phyloP scores from a whole-genome alignment of 2,797 vertebrate species.

The Acrocephalus scirpaceus region DNA sequence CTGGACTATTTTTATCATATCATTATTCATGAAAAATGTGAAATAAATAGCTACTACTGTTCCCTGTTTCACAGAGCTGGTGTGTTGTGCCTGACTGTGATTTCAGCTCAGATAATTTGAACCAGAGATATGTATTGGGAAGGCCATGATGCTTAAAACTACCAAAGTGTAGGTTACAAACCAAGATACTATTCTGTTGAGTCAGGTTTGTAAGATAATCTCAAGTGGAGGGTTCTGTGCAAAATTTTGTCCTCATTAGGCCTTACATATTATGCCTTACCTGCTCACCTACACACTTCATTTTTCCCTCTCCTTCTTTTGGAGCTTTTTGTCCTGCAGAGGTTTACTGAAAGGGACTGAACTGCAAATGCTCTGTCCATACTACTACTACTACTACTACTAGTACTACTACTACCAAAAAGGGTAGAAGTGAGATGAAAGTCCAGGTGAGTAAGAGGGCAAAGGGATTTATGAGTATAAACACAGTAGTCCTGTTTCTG shows the following conservation, averaged over 20 bases:
- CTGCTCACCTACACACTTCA: neutral
- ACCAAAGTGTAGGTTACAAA: neutral
- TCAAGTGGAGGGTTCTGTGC: neutral
- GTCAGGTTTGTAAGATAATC: neutral
- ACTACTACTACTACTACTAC: neutral
- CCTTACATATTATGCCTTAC: neutral
- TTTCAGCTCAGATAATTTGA: slow-evolving; percentile 1
- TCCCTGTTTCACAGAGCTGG: neutral
- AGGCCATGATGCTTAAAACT: neutral
- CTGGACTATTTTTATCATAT: neutral
- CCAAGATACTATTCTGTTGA: neutral
- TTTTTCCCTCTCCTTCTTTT: neutral
- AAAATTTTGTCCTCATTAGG: neutral
- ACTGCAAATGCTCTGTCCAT: neutral
- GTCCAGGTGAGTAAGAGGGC: neutral
- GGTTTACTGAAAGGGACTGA: neutral
- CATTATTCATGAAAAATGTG: neutral
- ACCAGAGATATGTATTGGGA: neutral
- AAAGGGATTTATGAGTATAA: neutral
- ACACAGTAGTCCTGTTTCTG: neutral
- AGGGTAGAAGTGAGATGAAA: neutral
- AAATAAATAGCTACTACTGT: neutral
- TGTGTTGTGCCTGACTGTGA: neutral
- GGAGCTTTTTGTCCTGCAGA: neutral
- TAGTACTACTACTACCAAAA: neutral